Evolutionary conservation across 2,113 vertebrate genomes (phyloP).

Genomic region (Plotosus lineatus): DNA sequence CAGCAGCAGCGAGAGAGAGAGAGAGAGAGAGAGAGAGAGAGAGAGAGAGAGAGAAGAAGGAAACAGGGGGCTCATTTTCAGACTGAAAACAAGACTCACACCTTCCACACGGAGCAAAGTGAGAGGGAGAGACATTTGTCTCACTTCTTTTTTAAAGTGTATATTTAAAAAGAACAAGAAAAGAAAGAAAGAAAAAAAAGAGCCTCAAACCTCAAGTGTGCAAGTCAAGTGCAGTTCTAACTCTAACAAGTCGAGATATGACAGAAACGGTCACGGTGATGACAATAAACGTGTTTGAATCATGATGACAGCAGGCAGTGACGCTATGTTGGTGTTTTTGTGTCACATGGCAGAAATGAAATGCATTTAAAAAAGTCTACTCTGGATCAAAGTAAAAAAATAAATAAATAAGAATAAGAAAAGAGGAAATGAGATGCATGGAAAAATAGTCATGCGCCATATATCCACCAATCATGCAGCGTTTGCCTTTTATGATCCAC

Average conservation of each 20-base stretch:
- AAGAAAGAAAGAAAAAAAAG: not conserved
- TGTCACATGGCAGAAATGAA: not conserved
- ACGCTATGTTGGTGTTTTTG: not conserved
- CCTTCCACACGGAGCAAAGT: conserved; percentile 35
- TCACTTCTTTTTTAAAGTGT: conserved; percentile 31
- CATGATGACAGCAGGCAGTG: not conserved
- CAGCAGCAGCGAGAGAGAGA: not conserved
- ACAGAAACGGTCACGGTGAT: not conserved
- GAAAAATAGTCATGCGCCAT: no score
- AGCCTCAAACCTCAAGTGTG: not conserved
- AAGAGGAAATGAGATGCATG: not conserved
- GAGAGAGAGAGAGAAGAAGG: not conserved
- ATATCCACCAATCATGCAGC: not conserved
- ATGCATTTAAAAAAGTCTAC: not conserved
- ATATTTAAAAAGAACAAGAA: not conserved
- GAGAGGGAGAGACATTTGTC: conserved; percentile 32
- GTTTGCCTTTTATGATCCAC: not conserved
- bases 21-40: not conserved
- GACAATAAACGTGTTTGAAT: not conserved
- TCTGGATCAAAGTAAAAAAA: not conserved
- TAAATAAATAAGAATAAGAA: not conserved
- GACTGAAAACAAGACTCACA: conserved; percentile 13
- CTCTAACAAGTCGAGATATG: not conserved
- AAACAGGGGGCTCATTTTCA: conserved; percentile 7
- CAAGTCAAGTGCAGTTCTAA: not conserved